phyloP scores from a whole-genome alignment of 2,888 invertebrate species.

The Plebejus melissa region DNA sequence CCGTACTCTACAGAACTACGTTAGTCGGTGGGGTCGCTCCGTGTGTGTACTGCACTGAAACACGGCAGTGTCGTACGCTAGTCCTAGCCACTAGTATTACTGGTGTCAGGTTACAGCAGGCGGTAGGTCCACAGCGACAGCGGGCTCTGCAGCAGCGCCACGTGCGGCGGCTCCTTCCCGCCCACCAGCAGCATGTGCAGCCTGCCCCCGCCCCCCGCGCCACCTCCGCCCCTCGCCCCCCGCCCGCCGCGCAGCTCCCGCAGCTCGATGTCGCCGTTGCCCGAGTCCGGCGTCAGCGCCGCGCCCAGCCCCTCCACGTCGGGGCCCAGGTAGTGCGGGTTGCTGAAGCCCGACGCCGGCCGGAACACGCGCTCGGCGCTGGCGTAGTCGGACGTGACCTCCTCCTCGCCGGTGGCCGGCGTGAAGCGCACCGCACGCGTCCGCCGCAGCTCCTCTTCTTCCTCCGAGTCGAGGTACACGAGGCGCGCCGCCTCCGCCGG shows the following conservation, averaged over 20 bases:
- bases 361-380: slow-evolving; percentile 84
- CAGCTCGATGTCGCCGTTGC: slow-evolving; percentile 68
- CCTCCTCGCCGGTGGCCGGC: slow-evolving; percentile 61
- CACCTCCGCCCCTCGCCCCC: slow-evolving; percentile 42
- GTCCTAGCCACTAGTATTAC: not conserved
- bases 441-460: slow-evolving; percentile 68
- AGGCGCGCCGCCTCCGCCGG: slow-evolving; percentile 83
- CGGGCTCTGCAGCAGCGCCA: slow-evolving; percentile 86
- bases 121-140: slow-evolving; percentile 89
- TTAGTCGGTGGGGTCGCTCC: not conserved
- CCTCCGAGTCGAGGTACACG: slow-evolving; percentile 85
- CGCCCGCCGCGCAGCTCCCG: slow-evolving; percentile 52
- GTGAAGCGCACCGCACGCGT: slow-evolving; percentile 76
- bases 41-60: not conserved
- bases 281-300: slow-evolving; percentile 83
- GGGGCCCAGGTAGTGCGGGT: slow-evolving; percentile 86
- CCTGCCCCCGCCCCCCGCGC: slow-evolving; percentile 41
- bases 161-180: slow-evolving; percentile 88
- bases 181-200: slow-evolving; percentile 80
- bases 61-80: not conserved
- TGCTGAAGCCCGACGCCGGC: slow-evolving; percentile 82
- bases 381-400: slow-evolving; percentile 86
- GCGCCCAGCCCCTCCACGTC: slow-evolving; percentile 84
- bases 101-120: slow-evolving; percentile 53
- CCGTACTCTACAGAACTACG: not conserved